Base-by-base conservation (phyloP, 1,140 invertebrate genomes). In the Dendrolimus punctatus region DNA sequence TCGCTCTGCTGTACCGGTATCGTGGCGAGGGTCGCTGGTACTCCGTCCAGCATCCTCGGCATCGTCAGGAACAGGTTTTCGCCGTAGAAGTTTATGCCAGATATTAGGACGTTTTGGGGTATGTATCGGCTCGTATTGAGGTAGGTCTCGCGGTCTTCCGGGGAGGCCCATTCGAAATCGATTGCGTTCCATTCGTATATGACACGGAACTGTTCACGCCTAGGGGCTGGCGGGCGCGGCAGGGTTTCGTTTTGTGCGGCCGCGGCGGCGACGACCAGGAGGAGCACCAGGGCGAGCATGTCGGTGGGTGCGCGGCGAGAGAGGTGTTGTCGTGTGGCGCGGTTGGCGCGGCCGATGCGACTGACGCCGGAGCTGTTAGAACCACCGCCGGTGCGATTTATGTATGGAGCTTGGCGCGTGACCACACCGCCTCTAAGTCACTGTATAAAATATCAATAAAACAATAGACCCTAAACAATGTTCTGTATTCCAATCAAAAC, bases 21-120 rank as follows among this genome's bases (percentile, higher is more conserved):
- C 8, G 89, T 87, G 0, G 86, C 90, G 5, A 94, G 75, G 0
- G 92, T 93, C 4, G 90, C 90, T 7, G 92, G 92, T 4, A 93
- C 91, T 4, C 92, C 92, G 39, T 74, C 68, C 49, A 88, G 88
- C 88, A 91, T 91, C 50, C 92, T 84, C 7, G 92, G 92, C 44
- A 93, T 52, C 4, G 91, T 90, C 45, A 93, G 49, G 63, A 90
- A 93, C 66, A 92, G 89, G 49, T 87, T 88, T 53, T 88, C 87
- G n/a, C 89, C 87, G 87, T 89, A 91, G 49, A 89, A 87, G 68
- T 90, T 92, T 46, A 92, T 88, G 8, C 91, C 91, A 37, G 90
- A 85, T 38, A 92, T 87, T 41, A 91, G 70, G 46, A 90, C 90
- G 71, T 92, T 92, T 63, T 90, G 84, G 2, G 90, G 88, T 41